Conservation (phyloP, 2,113 vertebrate species). For the Theropithecus gelada region DNA sequence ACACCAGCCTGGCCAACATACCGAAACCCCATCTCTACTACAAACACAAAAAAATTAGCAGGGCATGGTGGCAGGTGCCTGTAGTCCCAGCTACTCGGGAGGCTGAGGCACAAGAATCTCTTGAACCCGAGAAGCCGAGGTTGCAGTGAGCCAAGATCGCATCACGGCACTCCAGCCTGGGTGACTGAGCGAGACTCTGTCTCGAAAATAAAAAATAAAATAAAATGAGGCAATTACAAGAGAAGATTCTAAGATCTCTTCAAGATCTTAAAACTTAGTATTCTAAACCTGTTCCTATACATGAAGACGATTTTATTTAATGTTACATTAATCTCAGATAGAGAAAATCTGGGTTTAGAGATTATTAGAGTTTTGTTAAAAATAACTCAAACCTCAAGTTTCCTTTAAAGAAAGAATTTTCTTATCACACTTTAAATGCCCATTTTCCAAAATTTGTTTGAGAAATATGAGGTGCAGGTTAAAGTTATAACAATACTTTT, state of each 20-base stretch:
- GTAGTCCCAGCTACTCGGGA: too few relatives aligned
- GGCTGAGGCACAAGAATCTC: too few relatives aligned
- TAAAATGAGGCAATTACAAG: constrained; percentile 5
- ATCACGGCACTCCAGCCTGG: too few relatives aligned
- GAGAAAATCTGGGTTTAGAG: background rate
- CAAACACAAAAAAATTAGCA: too few relatives aligned
- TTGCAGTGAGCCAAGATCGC: too few relatives aligned
- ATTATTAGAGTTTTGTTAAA: background rate
- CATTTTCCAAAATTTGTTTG: background rate
- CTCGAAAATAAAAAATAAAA: too few relatives aligned
- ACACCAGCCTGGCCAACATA: too few relatives aligned
- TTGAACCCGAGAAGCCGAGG: too few relatives aligned
- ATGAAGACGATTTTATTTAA: background rate
- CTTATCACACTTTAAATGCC: background rate
- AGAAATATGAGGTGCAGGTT: background rate
- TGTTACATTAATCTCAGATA: background rate
- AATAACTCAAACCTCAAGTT: background rate
- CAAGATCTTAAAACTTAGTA: background rate
- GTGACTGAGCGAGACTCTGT: too few relatives aligned
- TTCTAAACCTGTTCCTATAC: background rate
- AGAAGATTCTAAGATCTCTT: background rate
- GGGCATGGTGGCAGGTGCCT: too few relatives aligned
- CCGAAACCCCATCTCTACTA: too few relatives aligned
- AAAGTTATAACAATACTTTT: background rate
- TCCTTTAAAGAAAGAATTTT: background rate